Evolutionary conservation across 1,140 invertebrate species (phyloP).

Genomic region (Parasteatoda tepidariorum): DNA sequence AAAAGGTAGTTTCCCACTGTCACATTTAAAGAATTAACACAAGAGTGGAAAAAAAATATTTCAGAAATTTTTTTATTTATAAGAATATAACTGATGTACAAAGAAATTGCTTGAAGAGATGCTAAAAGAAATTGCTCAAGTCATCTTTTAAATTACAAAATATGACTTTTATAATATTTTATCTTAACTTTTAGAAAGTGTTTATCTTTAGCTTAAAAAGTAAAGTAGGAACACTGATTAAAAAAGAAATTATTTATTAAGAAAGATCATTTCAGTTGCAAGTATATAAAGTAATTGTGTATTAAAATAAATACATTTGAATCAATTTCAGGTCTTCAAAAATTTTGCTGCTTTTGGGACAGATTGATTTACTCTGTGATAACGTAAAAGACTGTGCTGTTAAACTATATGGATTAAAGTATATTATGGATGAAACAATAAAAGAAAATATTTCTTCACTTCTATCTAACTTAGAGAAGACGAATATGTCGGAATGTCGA

Average conservation of each 20-base stretch:
- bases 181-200: neutral
- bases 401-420: constrained; percentile 47
- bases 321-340: constrained; percentile 20
- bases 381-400: constrained; percentile 24
- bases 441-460: constrained; percentile 4
- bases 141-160: neutral
- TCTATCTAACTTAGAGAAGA: neutral
- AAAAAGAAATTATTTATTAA: neutral
- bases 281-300: neutral
- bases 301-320: neutral
- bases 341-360: constrained; percentile 16
- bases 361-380: constrained; percentile 28
- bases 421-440: constrained; percentile 25
- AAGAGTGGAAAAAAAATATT: no score
- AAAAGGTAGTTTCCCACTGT: no score
- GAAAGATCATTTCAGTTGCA: neutral
- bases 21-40: no score
- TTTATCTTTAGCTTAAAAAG: no score
- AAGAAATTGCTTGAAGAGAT: no score
- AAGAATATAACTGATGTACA: no score
- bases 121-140: no score
- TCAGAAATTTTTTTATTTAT: no score
- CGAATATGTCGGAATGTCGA: neutral
- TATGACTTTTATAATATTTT: neutral
- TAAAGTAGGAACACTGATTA: no score